Evolutionary conservation across 2,888 invertebrate species (phyloP), one percentile per base, ranked within the genome.

Genomic region (Ormyrus labotus): DNA sequence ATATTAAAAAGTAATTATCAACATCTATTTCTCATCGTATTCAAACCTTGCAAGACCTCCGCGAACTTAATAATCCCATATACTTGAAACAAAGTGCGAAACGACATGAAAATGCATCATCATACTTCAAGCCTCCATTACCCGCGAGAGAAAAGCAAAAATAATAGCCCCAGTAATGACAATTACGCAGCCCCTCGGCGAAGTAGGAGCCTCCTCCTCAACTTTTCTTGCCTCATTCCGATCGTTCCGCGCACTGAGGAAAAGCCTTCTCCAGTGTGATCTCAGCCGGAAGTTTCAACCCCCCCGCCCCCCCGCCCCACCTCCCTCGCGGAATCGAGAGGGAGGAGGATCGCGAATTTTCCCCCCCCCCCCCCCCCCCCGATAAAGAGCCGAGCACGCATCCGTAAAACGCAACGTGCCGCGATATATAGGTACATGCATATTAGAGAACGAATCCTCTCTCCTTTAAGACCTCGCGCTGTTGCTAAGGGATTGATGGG

Each of bases 401-500:
- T 13, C n/a, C 47, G n/a, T 9, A 19, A 19, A 19, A 19, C 19
- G 19, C 19, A 19, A 19, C 19, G 19, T 19, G 19, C 19, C 19
- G 19, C 19, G 19, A 48, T 45, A 19, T 7, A 69, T 47, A 60
- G 61, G 50, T 61, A 64, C 57, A 57, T 73, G n/a, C 60, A 77
- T 57, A 70, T 50, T 60, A 63, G 71, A 13, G 67, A 19, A 85
- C 84, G 86, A 84, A 88, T 88, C 87, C 87, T 89, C 88, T 88
- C 88, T 87, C 90, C 90, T 90, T 90, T 89, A 90, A 90, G 90
- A 90, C 87, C 87, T 89, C 89, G 89, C 89, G 90, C 90, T 90
- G 90, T 90, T 90, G 89, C 90, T 88, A 90, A 90, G 90, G 90
- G 90, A 90, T 90, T 89, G 89, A 89, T 90, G 90, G 90, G 88